phyloP scores from a whole-genome alignment of 53 echinoderm and acorn worm species.

The Mesocentrotus franciscanus region DNA sequence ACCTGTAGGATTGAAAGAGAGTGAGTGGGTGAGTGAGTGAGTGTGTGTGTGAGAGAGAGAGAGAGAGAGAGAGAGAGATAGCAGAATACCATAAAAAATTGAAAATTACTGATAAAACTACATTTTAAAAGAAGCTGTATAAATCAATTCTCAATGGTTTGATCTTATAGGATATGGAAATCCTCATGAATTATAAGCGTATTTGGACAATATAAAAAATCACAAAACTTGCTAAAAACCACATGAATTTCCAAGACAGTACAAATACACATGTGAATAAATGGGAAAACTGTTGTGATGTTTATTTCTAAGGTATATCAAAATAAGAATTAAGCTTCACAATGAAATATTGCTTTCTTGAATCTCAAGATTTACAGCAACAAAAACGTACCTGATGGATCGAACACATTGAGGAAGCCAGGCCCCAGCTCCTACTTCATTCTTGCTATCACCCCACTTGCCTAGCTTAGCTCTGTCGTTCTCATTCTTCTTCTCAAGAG shows the following conservation, averaged over 20 bases:
- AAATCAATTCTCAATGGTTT: background rate
- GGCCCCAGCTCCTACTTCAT: constrained; percentile 85
- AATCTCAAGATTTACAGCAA: too few relatives aligned
- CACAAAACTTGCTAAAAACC: background rate
- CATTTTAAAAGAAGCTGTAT: background rate
- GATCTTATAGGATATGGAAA: background rate
- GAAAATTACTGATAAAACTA: too few relatives aligned
- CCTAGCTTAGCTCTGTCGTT: constrained; percentile 81
- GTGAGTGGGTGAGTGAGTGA: constrained; percentile 23
- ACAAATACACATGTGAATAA: background rate
- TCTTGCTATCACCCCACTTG: constrained; percentile 80
- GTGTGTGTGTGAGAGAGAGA: too few relatives aligned
- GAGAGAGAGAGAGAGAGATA: background rate
- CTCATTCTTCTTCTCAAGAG: constrained; percentile 76
- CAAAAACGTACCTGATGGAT: constrained; percentile 76
- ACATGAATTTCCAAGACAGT: background rate
- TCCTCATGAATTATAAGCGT: background rate
- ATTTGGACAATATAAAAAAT: background rate
- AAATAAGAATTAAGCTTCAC: too few relatives aligned
- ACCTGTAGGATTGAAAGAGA: constrained; percentile 61
- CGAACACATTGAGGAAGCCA: constrained; percentile 99
- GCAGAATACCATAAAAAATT: background rate
- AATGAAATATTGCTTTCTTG: too few relatives aligned
- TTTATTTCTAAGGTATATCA: too few relatives aligned
- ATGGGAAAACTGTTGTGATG: background rate